Conservation (phyloP, 2,797 vertebrate species). For the Pangasius sanitwongsei region DNA sequence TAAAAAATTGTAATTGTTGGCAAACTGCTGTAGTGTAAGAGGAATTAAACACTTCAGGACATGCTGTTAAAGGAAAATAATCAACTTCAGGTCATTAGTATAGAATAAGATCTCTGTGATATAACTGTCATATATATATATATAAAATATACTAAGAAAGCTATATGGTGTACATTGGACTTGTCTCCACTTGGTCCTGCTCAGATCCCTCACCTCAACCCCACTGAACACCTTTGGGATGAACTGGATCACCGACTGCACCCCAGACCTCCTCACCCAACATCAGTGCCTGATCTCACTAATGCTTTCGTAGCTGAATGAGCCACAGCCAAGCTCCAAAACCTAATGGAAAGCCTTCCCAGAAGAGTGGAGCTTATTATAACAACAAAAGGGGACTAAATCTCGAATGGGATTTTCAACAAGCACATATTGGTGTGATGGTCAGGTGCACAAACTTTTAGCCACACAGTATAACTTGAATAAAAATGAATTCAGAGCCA, state of each 20-base stretch:
- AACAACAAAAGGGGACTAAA: neutral
- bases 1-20: neutral
- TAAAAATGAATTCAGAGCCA: neutral
- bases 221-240: neutral
- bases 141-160: too few species aligned
- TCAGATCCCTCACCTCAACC: neutral
- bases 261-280: neutral
- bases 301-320: neutral
- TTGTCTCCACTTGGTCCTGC: neutral
- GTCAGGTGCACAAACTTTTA: neutral
- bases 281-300: neutral
- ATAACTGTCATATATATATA: too few species aligned
- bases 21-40: neutral
- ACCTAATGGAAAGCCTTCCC: neutral
- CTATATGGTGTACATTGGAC: neutral
- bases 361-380: neutral
- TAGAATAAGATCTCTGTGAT: too few species aligned
- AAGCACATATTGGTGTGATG: neutral
- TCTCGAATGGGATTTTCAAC: neutral
- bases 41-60: neutral
- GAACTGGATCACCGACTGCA: neutral
- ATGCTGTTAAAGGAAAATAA: neutral
- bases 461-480: neutral
- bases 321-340: neutral
- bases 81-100: neutral